phyloP scores from a whole-genome alignment of 2,888 invertebrate species.

The Phalera bucephala region DNA sequence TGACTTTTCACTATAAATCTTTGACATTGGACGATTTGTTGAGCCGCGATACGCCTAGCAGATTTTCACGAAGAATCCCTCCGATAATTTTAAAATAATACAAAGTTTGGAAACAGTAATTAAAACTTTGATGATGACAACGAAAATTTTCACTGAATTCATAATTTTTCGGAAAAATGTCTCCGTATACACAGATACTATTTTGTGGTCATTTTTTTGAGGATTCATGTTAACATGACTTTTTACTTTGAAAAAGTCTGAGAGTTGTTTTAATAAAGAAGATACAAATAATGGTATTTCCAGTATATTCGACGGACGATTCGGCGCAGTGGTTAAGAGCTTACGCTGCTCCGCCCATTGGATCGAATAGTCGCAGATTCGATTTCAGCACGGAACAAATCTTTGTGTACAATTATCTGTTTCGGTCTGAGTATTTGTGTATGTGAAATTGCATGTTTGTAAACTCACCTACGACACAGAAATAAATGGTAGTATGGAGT shows the following conservation, averaged over 20 bases:
- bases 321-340: too few species aligned
- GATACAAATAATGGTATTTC: too few species aligned
- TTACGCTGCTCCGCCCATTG: too few species aligned
- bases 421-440: too few species aligned
- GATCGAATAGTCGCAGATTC: too few species aligned
- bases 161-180: conserved; percentile 28
- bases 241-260: too few species aligned
- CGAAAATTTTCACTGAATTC: conserved; percentile 25
- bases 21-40: conserved; percentile 35
- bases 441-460: too few species aligned
- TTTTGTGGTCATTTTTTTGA: conserved; percentile 7
- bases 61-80: conserved; percentile 14
- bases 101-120: conserved; percentile 30
- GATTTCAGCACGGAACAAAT: too few species aligned
- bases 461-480: too few species aligned
- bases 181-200: conserved; percentile 4
- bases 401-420: too few species aligned
- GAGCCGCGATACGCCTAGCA: conserved; percentile 25
- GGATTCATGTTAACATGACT: not conserved
- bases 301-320: too few species aligned
- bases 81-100: conserved; percentile 11
- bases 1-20: conserved; percentile 67
- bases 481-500: too few species aligned
- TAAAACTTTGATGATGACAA: conserved; percentile 35
- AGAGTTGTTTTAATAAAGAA: conserved; percentile 7